Evolutionary conservation across 2,888 invertebrate genomes (phyloP), one percentile per base, ranked within the genome.

Genomic region (Clepsis dumicolana): DNA sequence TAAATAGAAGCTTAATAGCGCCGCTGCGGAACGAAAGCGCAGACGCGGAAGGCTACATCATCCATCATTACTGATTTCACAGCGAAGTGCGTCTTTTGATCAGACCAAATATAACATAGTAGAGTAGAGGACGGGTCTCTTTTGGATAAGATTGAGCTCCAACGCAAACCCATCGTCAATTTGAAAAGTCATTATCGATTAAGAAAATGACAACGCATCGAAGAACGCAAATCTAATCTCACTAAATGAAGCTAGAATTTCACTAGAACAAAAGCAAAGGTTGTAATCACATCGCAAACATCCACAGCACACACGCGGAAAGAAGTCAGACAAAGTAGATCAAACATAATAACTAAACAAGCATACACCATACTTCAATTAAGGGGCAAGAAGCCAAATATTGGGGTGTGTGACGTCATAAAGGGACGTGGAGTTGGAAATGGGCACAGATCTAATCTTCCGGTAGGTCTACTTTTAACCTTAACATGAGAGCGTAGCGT

Each of bases 371-470:
- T 79, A 81, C 79, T 84, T 82, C 81, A 83, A 87, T 86, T 85
- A 84, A 78, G 77, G 72, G 76, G 77, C 66, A 64, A 63, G 63
- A 74, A 75, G 72, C 77, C 79, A 82, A 84, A 82, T 78, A 83
- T 81, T 77, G 74, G 78, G 76, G 73, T 71, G 71, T 72, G 78
- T 88, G 90, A 88, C 88, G 88, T 87, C 88, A 88, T 77, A 81
- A 88, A 88, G 82, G 87, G 85, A 77, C 81, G 77, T 50, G 41
- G 24, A 41, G 57, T 48, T 32, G 27, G 32, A 35, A 57, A 52
- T 59, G 57, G 64, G 57, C 63, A 64, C 48, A 56, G 52, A 53
- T 16, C 59, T 50, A 38, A 29, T 44, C 25, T 56, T 2, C 14
- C 18, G 18, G 18, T 16, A 52, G 32, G 12, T 21, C 10, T 29